phyloP scores from a whole-genome alignment of 2,797 vertebrate species.

The Liasis olivaceus region DNA sequence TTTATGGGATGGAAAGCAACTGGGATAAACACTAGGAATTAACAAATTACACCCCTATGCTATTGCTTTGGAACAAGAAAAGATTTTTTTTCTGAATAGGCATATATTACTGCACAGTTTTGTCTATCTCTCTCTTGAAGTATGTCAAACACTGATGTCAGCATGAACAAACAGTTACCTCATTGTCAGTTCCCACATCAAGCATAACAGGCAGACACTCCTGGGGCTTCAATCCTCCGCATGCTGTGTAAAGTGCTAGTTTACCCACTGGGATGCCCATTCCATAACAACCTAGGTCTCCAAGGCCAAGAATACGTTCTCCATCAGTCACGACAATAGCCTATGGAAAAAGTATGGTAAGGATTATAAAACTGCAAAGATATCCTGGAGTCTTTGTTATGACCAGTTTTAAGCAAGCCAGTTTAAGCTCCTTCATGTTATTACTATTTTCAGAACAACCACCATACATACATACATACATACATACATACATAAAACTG shows the following conservation, averaged over 20 bases:
- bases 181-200: slow-evolving; percentile 96
- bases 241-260: slow-evolving; percentile 94
- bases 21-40: neutral
- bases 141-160: slow-evolving; percentile 1
- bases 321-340: slow-evolving; percentile 95
- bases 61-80: neutral
- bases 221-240: slow-evolving; percentile 90
- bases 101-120: slow-evolving; percentile 8
- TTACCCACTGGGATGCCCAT: slow-evolving; percentile 99
- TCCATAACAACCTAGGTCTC: slow-evolving; percentile 93
- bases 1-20: neutral
- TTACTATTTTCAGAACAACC: neutral
- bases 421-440: neutral
- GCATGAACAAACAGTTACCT: slow-evolving; percentile 77
- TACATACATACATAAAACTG: neutral
- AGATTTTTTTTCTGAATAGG: neutral
- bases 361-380: slow-evolving; percentile 25
- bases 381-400: neutral
- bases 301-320: slow-evolving; percentile 95
- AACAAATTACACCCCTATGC: neutral
- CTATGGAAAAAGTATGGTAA: slow-evolving; percentile 69
- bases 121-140: slow-evolving; percentile 2
- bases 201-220: slow-evolving; percentile 92
- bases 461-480: too few relatives aligned
- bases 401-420: neutral